Conservation (phyloP, 2,797 vertebrate species). For the Sebastes flavidus region DNA sequence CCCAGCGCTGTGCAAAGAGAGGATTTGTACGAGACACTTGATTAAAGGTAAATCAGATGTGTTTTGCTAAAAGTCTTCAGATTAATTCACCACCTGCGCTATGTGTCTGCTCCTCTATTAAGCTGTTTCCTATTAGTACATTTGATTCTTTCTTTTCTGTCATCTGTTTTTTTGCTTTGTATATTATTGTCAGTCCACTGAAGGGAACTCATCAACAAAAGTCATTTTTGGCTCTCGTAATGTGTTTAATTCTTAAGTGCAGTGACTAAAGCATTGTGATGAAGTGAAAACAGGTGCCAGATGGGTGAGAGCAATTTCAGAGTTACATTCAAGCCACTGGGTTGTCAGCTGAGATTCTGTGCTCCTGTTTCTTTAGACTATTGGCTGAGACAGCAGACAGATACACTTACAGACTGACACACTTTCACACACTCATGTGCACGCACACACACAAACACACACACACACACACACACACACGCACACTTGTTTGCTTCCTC, state of each 20-base stretch:
- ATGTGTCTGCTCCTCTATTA: neutral
- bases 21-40: neutral
- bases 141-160: neutral
- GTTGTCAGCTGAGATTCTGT: constrained; percentile 22
- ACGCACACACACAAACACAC: neutral
- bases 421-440: neutral
- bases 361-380: neutral
- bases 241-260: neutral
- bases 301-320: constrained; percentile 25
- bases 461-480: neutral
- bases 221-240: neutral
- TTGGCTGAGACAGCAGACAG: constrained; percentile 22
- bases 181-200: neutral
- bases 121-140: neutral
- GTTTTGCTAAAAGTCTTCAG: neutral
- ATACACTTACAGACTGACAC: neutral
- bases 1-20: neutral
- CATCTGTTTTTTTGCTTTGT: neutral
- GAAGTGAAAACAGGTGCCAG: constrained; percentile 32
- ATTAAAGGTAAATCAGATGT: constrained; percentile 2
- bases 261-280: neutral
- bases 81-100: neutral
- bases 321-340: constrained; percentile 16
- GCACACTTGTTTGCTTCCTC: neutral
- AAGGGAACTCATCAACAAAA: neutral